Evolutionary conservation across 2,888 invertebrate species (phyloP), one percentile per base, ranked within the genome.

Genomic region (Pterobdella sp.): DNA sequence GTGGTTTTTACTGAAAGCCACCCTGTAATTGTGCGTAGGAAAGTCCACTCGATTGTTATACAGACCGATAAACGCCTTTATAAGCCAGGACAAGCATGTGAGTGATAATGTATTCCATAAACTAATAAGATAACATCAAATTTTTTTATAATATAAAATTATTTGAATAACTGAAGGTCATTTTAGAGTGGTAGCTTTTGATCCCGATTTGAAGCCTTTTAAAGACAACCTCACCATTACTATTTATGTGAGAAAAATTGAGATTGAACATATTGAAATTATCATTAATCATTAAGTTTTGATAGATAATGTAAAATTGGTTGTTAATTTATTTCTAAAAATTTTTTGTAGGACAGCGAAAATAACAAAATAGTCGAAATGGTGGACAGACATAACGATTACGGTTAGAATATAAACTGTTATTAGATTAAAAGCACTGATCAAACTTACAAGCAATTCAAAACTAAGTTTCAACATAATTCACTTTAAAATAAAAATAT

Each of bases 41-140:
- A 65, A 7, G 35, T 65, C 35, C 65, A 65, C 65, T 65, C 65
- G 7, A 14, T 65, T 7, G 32, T 18, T 34, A 65, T 65, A 4
- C 65, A 65, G 32, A 65, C 65, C 32, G 65, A 65, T 34, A 65
- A 65, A 35, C 32, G 34, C 31, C 65, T 65, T 29, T 65, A 65
- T 34, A 65, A 65, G n/a, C 65, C 65, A 35, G 65, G 65, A 32
- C 65, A 65, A 65, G 32, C 32, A n/a, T 32, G 65, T 65, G 14
- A 29, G 10, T 42, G n/a, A n/a, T n/a, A n/a, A n/a, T n/a, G n/a
- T n/a, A n/a, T n/a, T n/a, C n/a, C n/a, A n/a, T n/a, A n/a, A n/a
- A n/a, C 4, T 63, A 10, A 63, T 14, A 29, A 29, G 31, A 14
- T 26, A 29, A n/a, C 31, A 63, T 63, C 4, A 63, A n/a, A 63